Conservation (phyloP, 2,888 invertebrate species). For the Priocnemis perturbator region DNA sequence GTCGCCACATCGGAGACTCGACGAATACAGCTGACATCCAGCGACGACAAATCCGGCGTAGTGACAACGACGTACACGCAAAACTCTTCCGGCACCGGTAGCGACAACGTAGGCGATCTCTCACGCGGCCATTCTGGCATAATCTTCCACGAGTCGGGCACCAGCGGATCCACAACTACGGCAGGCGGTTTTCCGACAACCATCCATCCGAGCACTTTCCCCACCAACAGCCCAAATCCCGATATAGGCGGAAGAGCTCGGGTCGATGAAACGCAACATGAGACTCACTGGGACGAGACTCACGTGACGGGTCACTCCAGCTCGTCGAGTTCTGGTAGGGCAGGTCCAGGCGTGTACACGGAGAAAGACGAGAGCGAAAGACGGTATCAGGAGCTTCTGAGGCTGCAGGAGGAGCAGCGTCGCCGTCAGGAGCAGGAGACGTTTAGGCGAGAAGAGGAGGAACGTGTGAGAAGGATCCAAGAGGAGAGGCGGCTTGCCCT, state of each 20-base stretch:
- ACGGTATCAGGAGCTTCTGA: slow-evolving; percentile 30
- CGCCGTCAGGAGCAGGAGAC: slow-evolving; percentile 26
- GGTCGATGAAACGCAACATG: slow-evolving; percentile 23
- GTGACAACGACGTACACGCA: slow-evolving; percentile 55
- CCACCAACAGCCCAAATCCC: slow-evolving; percentile 8
- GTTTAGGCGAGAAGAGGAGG: slow-evolving; percentile 40
- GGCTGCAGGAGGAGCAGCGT: slow-evolving; percentile 39
- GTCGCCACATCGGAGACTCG: slow-evolving; percentile 29
- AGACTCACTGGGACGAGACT: slow-evolving; percentile 37
- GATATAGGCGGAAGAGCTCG: neutral
- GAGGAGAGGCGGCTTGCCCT: slow-evolving; percentile 26
- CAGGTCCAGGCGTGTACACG: neutral
- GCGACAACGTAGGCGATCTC: slow-evolving; percentile 11
- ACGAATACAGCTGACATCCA: slow-evolving; percentile 44
- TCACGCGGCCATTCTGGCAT: slow-evolving; percentile 32
- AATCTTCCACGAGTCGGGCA: slow-evolving; percentile 32
- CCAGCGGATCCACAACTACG: slow-evolving; percentile 21
- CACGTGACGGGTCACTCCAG: slow-evolving; percentile 14
- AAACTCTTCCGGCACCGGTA: slow-evolving; percentile 42
- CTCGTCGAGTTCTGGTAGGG: slow-evolving; percentile 1
- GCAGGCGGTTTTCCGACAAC: slow-evolving; percentile 34
- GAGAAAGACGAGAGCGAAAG: slow-evolving; percentile 22
- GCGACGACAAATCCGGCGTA: slow-evolving; percentile 41
- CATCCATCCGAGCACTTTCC: slow-evolving; percentile 32
- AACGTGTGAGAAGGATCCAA: slow-evolving; percentile 33